phyloP scores from a whole-genome alignment of 92 coral and sea anemone genomes.

The Porites lobata region DNA sequence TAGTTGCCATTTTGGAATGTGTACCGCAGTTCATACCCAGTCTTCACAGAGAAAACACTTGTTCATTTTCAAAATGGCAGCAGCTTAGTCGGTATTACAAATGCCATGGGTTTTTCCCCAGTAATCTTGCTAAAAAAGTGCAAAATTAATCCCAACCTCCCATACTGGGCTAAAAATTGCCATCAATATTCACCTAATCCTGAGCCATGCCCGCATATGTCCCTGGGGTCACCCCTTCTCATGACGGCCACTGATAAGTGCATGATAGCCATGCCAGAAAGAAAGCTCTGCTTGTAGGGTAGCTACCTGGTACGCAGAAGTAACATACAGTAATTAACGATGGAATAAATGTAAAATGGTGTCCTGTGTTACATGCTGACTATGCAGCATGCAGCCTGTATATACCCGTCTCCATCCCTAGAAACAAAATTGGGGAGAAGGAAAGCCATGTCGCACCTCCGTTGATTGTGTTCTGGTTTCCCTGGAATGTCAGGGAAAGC shows the following conservation, averaged over 20 bases:
- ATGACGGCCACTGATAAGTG: not conserved
- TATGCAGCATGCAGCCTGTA: too few relatives aligned
- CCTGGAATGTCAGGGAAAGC: too few relatives aligned
- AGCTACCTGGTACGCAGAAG: too few relatives aligned
- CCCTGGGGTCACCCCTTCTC: not conserved
- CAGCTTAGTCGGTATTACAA: not conserved
- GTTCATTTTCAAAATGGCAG: not conserved
- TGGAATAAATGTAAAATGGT: too few relatives aligned
- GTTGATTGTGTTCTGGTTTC: too few relatives aligned
- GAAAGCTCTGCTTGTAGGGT: too few relatives aligned
- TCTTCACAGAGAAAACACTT: not conserved
- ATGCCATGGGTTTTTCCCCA: not conserved
- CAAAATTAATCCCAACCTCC: not conserved
- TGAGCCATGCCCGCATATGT: not conserved
- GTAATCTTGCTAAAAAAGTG: not conserved
- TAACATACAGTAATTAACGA: too few relatives aligned
- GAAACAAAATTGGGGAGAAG: too few relatives aligned
- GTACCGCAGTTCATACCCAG: not conserved
- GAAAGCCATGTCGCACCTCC: too few relatives aligned
- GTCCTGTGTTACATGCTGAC: too few relatives aligned
- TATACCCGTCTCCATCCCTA: too few relatives aligned
- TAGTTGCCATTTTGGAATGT: not conserved
- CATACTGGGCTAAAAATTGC: not conserved
- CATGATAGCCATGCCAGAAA: not conserved
- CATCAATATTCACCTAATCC: not conserved